Evolutionary conservation across 1,140 invertebrate species (phyloP), one percentile per base, ranked within the genome.

Genomic region (Aphis craccivora): DNA sequence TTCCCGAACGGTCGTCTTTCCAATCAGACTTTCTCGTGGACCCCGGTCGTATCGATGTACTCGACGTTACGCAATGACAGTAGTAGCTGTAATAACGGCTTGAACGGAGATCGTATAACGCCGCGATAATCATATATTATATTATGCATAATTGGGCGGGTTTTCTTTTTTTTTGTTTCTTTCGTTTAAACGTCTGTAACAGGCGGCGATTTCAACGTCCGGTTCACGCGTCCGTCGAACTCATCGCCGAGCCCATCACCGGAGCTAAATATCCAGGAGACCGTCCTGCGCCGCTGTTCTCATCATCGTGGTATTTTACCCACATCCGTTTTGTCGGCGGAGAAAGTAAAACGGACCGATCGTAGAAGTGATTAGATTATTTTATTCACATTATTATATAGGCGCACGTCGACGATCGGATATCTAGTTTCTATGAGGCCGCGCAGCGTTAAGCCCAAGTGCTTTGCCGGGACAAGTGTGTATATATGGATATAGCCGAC

Each of bases 341-440:
- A 83, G 91, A 92, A 92, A 92, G 91, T 92, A 92, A 92, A 92
- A 92, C 91, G 91, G 43, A 76, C 91, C 30, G 91, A 37, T 81
- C 67, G 67, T 6, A 81, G 91, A 48, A 35, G 60, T 20, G 37
- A 84, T 84, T 84, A 84, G 25, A 84, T 84, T 40, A 76, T n/a
- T n/a, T 76, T 76, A 76, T 76, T 60, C 48, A 51, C 48, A 51
- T 60, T 60, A 60, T 60, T 60, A 30, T 30, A 76, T 76, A 76
- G 60, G 60, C 60, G 60, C 60, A n/a, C 60, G 60, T 67, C n/a
- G 81, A 0, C 51, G 89, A 90, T 90, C 37, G 53, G 40, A 90
- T 83, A 83, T 92, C 91, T 48, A 92, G 76, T 92, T 53, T 92
- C 76, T 90, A 90, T 76, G 55, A 23, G 30, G n/a, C 60, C 53